Conservation (phyloP, 2,113 vertebrate species). For the Melanerpes aurifrons region DNA sequence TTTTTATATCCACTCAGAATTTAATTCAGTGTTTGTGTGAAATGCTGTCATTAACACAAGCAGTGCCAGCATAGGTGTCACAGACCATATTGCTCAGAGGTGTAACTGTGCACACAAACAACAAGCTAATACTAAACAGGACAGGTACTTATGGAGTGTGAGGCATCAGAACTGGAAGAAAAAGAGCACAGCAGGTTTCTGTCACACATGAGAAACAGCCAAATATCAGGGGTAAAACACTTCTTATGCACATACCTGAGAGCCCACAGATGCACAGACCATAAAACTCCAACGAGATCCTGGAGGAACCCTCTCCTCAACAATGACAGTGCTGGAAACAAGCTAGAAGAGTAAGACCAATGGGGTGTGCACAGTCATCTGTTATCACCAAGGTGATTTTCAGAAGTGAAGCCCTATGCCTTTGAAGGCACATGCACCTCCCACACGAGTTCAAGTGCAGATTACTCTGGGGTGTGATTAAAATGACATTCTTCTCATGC, state of each 20-base stretch:
- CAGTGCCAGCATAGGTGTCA: background rate
- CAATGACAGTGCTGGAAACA: background rate
- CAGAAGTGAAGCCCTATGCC: background rate
- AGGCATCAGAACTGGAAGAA: background rate
- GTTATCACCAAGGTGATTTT: background rate
- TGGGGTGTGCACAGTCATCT: accelerated
- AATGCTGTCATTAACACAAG: background rate
- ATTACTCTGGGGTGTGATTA: background rate
- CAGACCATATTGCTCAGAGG: background rate
- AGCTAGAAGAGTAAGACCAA: background rate
- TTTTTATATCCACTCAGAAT: background rate
- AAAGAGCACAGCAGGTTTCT: background rate
- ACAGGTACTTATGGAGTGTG: background rate
- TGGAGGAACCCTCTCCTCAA: background rate
- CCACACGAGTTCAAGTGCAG: background rate
- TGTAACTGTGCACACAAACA: background rate
- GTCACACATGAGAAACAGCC: background rate
- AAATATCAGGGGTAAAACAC: background rate
- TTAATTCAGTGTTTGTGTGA: background rate
- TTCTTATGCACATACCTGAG: background rate
- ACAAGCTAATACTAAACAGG: background rate
- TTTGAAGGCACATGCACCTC: background rate
- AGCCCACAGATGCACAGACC: background rate
- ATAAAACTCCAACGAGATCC: background rate
- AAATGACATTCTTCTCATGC: background rate